Evolutionary conservation across 2,888 invertebrate species (phyloP).

Genomic region (Tanytarsus gracilentus): DNA sequence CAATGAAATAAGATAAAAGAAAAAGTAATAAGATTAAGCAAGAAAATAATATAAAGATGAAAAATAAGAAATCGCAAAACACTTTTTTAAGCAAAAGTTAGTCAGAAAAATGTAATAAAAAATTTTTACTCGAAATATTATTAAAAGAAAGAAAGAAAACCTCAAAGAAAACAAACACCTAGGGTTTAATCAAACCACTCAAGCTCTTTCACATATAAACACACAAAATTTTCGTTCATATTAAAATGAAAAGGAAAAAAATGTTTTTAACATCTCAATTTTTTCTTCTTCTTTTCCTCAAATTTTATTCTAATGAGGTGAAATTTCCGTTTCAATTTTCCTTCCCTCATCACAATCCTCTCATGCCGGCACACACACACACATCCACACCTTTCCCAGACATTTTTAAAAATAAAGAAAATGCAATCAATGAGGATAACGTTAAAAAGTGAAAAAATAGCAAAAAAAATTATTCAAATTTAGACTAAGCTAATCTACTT

Average conservation of each 20-base stretch:
- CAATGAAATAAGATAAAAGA: slow-evolving; percentile 29
- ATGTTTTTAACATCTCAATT: no score
- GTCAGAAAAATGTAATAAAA: slow-evolving; percentile 21
- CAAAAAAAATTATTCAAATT: slow-evolving; percentile 8
- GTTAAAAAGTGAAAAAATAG: background rate
- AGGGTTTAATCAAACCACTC: background rate
- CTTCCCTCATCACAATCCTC: no score
- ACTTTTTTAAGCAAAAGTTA: slow-evolving; percentile 28
- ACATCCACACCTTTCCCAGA: no score
- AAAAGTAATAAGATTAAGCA: slow-evolving; percentile 16
- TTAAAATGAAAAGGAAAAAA: background rate
- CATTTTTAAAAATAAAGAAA: no score
- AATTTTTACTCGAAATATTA: slow-evolving; percentile 22
- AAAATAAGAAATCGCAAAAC: slow-evolving; percentile 2
- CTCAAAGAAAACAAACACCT: slow-evolving; percentile 8
- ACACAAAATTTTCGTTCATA: background rate
- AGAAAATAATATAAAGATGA: slow-evolving; percentile 24
- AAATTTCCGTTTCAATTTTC: no score
- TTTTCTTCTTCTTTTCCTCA: no score
- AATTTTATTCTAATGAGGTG: no score
- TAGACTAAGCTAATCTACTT: slow-evolving; percentile 28
- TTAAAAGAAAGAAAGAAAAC: slow-evolving; percentile 11
- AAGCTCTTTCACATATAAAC: background rate
- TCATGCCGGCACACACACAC: no score
- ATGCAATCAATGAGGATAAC: slow-evolving; percentile 2